Evolutionary conservation across 2,797 vertebrate genomes (phyloP), one percentile per base, ranked within the genome.

Genomic region (Sebastes aleutianus): DNA sequence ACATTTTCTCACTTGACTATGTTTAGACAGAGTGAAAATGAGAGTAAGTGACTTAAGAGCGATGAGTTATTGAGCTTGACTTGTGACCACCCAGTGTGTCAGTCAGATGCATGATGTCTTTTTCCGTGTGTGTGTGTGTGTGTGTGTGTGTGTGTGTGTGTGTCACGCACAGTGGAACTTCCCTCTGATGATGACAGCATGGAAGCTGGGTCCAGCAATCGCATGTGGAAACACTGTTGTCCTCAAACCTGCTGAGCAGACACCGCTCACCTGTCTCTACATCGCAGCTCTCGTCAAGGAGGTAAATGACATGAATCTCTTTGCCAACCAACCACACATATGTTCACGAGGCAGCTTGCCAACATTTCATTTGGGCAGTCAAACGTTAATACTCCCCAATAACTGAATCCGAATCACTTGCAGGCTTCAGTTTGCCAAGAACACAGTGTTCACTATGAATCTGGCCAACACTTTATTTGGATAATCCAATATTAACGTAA

Each of bases 181-280:
- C 95, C 98, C 99, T 85, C 95, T 99, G 92, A 96, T 99, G 96
- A 99, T 99, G 99, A 98, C 97, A 88, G 97, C 97, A 54, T 99
- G 98, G 98, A 99, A 99, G 96, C 96, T 99, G 79, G 98, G 97
- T 66, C 99, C 99, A 9, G 98, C 98, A 1, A 93, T 99, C 69
- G 98, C 98, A 85, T 98, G 98, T 81, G 99, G 99, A 86, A 99
- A 99, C 95, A 99, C 99, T 20, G 96, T 99, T 63, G 95, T 99
- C 84, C 96, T 99, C 82, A 99, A 99, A 90, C 98, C 98, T 2
- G 98, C 98, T n/a, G 98, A 99, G 89, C 98, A 99, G 93, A 99
- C 98, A 6, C 99, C 99, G 0, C 98, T 99, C 92, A 99, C 97
- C 16, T 97, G 97, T 59, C 97, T 99, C 85, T 97, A 99, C 93